Base-by-base conservation (phyloP, 2,797 vertebrate species). In the Enteromius anoplus region DNA sequence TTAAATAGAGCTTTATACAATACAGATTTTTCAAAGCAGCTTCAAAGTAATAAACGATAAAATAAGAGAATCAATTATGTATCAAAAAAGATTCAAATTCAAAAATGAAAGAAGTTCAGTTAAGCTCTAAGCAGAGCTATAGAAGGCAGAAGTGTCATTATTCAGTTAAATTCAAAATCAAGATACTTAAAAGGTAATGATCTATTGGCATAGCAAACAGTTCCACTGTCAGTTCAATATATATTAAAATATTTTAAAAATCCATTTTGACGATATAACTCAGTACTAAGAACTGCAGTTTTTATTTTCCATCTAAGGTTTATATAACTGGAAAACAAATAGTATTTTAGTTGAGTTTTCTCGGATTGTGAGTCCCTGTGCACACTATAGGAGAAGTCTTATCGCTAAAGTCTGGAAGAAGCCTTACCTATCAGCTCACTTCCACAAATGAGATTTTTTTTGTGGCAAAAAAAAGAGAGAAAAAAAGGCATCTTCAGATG, bases 321-420 rank as follows among this genome's bases (percentile, higher is more conserved):
- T 83, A 80, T 82, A 86, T 64, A 84, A 84, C 79, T 69, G 71
- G 51, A 87, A 84, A 85, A 83, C 75, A 85, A 85, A 87, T 84
- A 70, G 42, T 11, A 45, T 45, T 45, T 45, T 45, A 45, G 23
- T 23, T 76, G 49, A 34, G 23, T 17, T 69, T 32, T 76, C 32
- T 34, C 5, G 21, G 64, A 51, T 65, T 66, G 62, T 21, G 34
- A 82, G 81, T 85, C 60, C 17, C 64, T 83, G 72, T 58, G 80
- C 51, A 85, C 71, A 55, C 23, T 55, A 32, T 47, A 45, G 37
- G 60, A 80, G 47, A 78, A 72, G 37, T 86, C 77, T 86, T 86
- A 80, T 87, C 86, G 72, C 70, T 75, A 49, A 32, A 64, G n/a
- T 29, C 53, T 60, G 32, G 69, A 80, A 80, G 69, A 65, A 81